Conservation (phyloP, 2,888 invertebrate species). For the Leptinotarsa juncta region DNA sequence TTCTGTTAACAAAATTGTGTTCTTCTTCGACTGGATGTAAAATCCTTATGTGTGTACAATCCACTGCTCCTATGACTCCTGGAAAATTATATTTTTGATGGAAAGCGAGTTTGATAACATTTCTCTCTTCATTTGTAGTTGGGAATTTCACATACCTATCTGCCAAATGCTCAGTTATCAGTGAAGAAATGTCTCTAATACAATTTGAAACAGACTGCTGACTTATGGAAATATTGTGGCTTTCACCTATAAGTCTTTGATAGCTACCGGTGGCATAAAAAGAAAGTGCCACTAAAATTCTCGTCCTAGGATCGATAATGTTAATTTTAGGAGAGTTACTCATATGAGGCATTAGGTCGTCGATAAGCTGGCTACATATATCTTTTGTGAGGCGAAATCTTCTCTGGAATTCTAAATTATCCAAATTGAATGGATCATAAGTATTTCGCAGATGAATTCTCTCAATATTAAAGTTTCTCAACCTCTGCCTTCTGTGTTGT, state of each 20-base stretch:
- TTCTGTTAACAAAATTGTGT: constrained; percentile 19
- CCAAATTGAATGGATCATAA: constrained; percentile 28
- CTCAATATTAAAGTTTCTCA: constrained; percentile 26
- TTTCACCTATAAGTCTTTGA: constrained; percentile 28
- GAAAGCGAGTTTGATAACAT: constrained; percentile 18
- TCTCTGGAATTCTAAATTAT: constrained; percentile 24
- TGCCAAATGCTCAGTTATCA: constrained; percentile 24
- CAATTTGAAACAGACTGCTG: constrained; percentile 33
- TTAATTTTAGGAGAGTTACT: constrained; percentile 8
- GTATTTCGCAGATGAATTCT: constrained; percentile 21
- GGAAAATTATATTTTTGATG: constrained; percentile 21
- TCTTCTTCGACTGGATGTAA: constrained; percentile 20
- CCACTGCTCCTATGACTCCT: constrained; percentile 5
- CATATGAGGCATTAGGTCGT: constrained; percentile 16
- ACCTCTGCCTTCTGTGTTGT: constrained; percentile 20
- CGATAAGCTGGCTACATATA: constrained; percentile 7
- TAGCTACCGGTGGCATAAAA: constrained; percentile 33
- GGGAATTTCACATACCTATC: constrained; percentile 24
- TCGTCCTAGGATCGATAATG: constrained; percentile 24
- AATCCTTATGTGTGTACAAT: constrained; percentile 23
- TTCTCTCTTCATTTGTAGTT: constrained; percentile 17
- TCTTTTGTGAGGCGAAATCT: constrained; percentile 24
- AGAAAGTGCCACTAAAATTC: constrained; percentile 27
- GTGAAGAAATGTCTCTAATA: constrained; percentile 20
- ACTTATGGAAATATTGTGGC: constrained; percentile 24